Percentiles rank a stretch among this genome's conserved stretches.
phyloP scores from a whole-genome alignment of 1,140 invertebrate species.

The Akabosia matsudoensis region DNA sequence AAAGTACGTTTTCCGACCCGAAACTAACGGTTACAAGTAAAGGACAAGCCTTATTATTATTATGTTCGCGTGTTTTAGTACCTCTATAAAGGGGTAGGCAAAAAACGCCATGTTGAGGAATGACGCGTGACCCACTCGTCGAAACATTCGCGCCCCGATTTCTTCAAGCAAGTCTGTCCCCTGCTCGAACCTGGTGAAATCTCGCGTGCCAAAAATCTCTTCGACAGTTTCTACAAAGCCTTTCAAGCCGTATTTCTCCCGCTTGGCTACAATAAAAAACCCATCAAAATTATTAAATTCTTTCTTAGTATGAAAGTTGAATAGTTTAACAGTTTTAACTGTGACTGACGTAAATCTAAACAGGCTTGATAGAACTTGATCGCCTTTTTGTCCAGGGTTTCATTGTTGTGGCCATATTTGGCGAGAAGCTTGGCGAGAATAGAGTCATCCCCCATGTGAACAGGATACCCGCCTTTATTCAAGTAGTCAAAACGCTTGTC shows the following conservation, averaged over 20 bases:
- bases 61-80: neutral
- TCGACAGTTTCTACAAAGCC: neutral
- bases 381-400: neutral
- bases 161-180: neutral
- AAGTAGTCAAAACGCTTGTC: neutral
- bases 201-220: neutral
- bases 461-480: neutral
- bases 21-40: neutral
- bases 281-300: neutral
- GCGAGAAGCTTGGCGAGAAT: neutral
- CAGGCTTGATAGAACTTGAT: conserved; percentile 2
- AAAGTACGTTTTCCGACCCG: neutral
- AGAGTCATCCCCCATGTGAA: neutral
- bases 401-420: conserved; percentile 6
- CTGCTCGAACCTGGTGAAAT: neutral
- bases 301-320: neutral
- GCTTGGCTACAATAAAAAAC: neutral
- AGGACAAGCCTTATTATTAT: neutral
- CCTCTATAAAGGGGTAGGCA: neutral
- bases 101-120: neutral
- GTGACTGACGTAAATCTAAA: neutral
- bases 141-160: neutral
- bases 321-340: neutral
- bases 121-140: neutral
- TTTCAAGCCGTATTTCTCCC: neutral